Conservation (phyloP, 2,888 invertebrate species). For the Antheraea assamensis region DNA sequence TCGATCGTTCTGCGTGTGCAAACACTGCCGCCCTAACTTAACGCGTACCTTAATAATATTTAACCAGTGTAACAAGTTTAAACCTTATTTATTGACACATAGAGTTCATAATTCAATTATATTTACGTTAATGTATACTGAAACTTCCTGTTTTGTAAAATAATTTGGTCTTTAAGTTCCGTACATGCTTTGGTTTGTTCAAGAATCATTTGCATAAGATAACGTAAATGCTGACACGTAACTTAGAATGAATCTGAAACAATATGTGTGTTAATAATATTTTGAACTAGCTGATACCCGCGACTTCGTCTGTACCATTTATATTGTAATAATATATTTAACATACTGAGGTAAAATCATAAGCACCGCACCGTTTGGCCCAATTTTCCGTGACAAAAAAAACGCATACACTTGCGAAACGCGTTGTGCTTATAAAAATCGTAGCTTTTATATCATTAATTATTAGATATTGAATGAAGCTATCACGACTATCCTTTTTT, state of each 20-base stretch:
- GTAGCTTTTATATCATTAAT: no score
- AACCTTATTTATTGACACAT: slow-evolving; percentile 27
- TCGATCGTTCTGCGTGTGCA: slow-evolving; percentile 78
- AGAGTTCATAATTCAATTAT: slow-evolving; percentile 27
- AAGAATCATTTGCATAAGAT: neutral
- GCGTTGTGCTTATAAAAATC: no score
- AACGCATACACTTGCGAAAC: no score
- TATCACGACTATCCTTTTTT: no score
- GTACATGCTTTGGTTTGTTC: neutral
- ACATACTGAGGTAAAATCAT: no score
- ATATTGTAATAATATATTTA: no score
- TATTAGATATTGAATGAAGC: no score
- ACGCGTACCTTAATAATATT: slow-evolving; percentile 40
- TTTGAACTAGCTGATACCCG: neutral
- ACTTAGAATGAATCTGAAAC: neutral
- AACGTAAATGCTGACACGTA: neutral
- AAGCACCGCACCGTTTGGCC: no score
- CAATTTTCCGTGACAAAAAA: no score
- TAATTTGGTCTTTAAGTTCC: neutral
- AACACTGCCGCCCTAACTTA: slow-evolving; percentile 72
- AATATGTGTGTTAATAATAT: neutral
- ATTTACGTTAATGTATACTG: neutral
- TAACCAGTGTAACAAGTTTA: slow-evolving; percentile 26
- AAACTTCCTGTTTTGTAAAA: neutral
- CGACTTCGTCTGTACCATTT: no score